Evolutionary conservation across 53 echinoderm and acorn worm genomes (phyloP).

Genomic region (Echinometra lucunter): DNA sequence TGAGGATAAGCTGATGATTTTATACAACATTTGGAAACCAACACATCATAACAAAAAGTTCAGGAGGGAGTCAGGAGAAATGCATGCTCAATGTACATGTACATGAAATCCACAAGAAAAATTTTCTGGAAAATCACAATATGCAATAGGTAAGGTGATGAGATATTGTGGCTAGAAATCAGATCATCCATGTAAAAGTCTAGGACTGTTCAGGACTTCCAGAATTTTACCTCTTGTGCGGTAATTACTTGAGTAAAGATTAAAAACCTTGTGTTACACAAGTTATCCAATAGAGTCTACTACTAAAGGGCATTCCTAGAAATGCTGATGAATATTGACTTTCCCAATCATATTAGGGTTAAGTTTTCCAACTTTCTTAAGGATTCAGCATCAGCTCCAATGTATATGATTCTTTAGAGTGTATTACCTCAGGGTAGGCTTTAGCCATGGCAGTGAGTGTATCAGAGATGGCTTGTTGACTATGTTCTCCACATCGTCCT

Average conservation of each 20-base stretch:
- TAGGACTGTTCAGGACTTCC: no score
- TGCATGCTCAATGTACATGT: neutral
- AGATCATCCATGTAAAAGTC: no score
- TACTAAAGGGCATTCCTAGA: no score
- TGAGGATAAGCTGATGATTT: neutral
- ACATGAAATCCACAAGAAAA: neutral
- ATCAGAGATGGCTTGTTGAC: constrained; percentile 85
- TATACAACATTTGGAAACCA: neutral
- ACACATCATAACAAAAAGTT: neutral
- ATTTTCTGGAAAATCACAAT: neutral
- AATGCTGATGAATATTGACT: neutral
- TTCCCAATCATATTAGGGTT: neutral
- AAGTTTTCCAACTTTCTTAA: neutral
- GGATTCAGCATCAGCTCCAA: neutral
- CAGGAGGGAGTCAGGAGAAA: neutral
- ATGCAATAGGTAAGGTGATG: neutral
- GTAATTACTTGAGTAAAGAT: neutral
- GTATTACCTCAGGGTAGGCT: constrained; percentile 79
- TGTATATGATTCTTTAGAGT: neutral
- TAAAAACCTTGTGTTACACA: no score
- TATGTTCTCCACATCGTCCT: constrained; percentile 80
- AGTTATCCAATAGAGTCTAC: no score
- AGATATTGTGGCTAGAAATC: no score
- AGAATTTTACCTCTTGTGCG: no score
- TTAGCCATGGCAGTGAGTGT: constrained; percentile 96